These are phyloP conservation scores for Leptothorax acervorum DNA, from an alignment of 2,888 invertebrate genomes.

Conservation along the genomic window DNA sequence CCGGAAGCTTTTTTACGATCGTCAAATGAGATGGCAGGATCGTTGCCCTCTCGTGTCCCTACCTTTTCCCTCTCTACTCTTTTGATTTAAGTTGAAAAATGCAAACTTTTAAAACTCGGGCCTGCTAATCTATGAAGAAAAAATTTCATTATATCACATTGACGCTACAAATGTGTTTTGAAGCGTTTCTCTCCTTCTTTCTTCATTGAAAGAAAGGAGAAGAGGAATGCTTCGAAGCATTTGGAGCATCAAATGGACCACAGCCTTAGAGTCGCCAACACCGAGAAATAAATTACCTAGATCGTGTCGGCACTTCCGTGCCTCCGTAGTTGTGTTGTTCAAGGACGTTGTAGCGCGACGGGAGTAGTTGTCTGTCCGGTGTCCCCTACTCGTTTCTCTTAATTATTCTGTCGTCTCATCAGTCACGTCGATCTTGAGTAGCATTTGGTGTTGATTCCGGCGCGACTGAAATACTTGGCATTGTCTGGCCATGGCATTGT, in stretches of 20 bases:
- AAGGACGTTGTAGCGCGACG: not conserved
- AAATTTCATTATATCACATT: too few species aligned
- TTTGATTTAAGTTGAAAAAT: not conserved
- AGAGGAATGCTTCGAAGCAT: too few species aligned
- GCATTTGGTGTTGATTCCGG: not conserved
- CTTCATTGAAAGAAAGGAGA: too few species aligned
- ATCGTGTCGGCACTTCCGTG: not conserved
- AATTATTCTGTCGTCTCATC: not conserved
- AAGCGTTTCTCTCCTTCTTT: too few species aligned
- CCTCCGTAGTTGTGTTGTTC: not conserved
- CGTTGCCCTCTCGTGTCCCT: not conserved
- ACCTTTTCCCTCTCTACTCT: too few species aligned
- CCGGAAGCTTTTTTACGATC: not conserved
- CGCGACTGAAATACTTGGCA: not conserved
- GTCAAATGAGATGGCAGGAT: not conserved
- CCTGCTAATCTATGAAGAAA: too few species aligned
- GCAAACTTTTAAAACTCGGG: not conserved
- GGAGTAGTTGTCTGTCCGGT: not conserved
- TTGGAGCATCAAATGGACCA: too few species aligned
- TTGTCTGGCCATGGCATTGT: slow-evolving; percentile 71
- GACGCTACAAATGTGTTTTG: too few species aligned
- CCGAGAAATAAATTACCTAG: too few species aligned
- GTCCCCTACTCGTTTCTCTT: not conserved
- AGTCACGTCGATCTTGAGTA: not conserved
- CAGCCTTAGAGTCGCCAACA: too few species aligned